phyloP scores from a whole-genome alignment of 2,113 vertebrate genomes.

The Callocephalon fimbriatum region DNA sequence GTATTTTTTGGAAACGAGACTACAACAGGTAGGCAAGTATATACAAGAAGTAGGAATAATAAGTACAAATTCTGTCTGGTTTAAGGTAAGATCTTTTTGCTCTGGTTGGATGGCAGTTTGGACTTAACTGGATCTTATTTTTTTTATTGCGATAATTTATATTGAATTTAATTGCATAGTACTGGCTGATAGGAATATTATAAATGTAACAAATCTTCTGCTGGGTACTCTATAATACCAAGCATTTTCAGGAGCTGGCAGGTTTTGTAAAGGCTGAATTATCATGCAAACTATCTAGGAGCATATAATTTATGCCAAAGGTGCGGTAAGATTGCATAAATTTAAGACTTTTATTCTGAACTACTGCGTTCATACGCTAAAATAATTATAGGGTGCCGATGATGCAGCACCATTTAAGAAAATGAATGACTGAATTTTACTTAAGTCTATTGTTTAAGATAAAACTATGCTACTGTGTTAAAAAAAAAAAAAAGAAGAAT shows the following conservation, averaged over 20 bases:
- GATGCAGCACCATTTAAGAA: slow-evolving; percentile 12
- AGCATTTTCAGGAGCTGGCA: slow-evolving; percentile 1
- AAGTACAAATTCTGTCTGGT: background rate
- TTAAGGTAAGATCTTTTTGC: background rate
- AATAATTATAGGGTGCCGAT: slow-evolving; percentile 62
- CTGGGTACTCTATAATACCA: background rate
- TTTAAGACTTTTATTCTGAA: slow-evolving; percentile 29
- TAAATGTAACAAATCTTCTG: slow-evolving; percentile 18
- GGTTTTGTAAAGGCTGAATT: slow-evolving; percentile 31
- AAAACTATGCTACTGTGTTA: slow-evolving; percentile 13
- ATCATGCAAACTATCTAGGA: slow-evolving; percentile 18
- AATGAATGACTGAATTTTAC: slow-evolving; percentile 20
- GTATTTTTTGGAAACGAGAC: background rate
- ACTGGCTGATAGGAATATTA: background rate
- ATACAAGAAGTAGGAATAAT: background rate
- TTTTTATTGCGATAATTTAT: slow-evolving; percentile 8
- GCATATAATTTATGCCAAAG: slow-evolving; percentile 36
- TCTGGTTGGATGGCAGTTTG: background rate
- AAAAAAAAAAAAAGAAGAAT: background rate
- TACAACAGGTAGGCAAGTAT: background rate
- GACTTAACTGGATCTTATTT: background rate
- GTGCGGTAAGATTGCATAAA: background rate
- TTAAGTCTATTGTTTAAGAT: slow-evolving; percentile 70
- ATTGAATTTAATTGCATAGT: background rate
- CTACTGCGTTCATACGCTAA: background rate